Conservation (phyloP, 2,113 vertebrate species). For the Neolamprologus hecqui region DNA sequence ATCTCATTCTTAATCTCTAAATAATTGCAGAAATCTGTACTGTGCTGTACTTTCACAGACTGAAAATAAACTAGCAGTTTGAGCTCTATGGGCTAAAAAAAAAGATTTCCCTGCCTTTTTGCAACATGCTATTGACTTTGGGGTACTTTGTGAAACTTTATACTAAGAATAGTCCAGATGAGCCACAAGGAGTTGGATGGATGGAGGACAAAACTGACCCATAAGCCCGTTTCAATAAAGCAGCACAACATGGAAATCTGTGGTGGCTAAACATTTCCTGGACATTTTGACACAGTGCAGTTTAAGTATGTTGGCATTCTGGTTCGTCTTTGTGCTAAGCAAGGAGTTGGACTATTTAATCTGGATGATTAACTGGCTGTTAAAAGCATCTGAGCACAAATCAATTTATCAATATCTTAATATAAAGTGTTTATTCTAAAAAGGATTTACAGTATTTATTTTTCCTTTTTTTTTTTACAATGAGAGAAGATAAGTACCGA, state of each 20-base stretch:
- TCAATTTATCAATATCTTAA: background rate
- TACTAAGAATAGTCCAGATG: background rate
- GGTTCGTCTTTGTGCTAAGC: background rate
- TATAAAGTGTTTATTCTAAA: background rate
- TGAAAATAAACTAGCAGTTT: background rate
- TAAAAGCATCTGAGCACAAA: background rate
- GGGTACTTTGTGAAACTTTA: background rate
- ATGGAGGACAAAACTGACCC: background rate
- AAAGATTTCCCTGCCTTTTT: background rate
- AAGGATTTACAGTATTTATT: background rate
- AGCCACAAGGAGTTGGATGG: background rate
- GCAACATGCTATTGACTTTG: background rate
- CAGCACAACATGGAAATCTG: background rate
- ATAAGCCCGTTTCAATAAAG: background rate
- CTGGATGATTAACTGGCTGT: background rate
- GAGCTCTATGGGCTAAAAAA: background rate
- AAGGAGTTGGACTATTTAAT: background rate
- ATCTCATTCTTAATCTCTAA: background rate
- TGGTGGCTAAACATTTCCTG: background rate
- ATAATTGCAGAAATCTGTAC: background rate
- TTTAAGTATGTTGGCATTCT: background rate
- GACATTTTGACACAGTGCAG: background rate
- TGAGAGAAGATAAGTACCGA: background rate
- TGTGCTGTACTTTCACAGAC: background rate
- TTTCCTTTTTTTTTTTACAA: fast-evolving